Evolutionary conservation across 2,113 vertebrate genomes (phyloP), one percentile per base, ranked within the genome.

Genomic region (Chionis minor): DNA sequence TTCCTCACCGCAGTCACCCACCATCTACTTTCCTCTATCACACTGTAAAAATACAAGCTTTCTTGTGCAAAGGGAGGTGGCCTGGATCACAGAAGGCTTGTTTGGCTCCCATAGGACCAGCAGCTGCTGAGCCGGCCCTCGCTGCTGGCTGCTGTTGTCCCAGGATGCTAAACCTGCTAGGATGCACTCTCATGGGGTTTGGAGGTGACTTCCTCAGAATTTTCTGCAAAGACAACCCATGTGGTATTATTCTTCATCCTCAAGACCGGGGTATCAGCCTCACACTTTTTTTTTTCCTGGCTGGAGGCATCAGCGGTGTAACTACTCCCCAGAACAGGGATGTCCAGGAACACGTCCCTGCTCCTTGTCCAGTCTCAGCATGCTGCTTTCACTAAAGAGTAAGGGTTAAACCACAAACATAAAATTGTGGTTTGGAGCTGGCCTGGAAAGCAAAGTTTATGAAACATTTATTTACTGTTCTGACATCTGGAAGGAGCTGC

Each of bases 361-460:
- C 40, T 66, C 66, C 20, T 49, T 10, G 3, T 4, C 22, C 55
- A 8, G 6, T 26, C 75, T 52, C 72, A 45, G 21, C 0, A 0
- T 21, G 38, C 70, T 83, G 22, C 47, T 79, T 92, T 22, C 8
- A 6, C 62, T 65, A 61, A 87, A 69, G 21, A 65, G 32, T 18
- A 86, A 90, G 72, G 70, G 87, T 93, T 95, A 97, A 95, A 82
- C 13, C 54, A 58, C 61, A 75, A 52, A 61, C 65, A 42, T 19
- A 51, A 81, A 86, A 51, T 10, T 9, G 1, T 22, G 32, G n/a
- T 51, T 93, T 40, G 23, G 33, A 95, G 66, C 33, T 83, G 79
- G 81, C 93, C 88, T 86, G 90, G 85, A 96, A 95, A 96, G 55
- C 27, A 86, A 91, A 90, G 81, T 91, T 81, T 45, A 96, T 95